phyloP scores from a whole-genome alignment of 2,797 vertebrate species.

The Danio choprae region DNA sequence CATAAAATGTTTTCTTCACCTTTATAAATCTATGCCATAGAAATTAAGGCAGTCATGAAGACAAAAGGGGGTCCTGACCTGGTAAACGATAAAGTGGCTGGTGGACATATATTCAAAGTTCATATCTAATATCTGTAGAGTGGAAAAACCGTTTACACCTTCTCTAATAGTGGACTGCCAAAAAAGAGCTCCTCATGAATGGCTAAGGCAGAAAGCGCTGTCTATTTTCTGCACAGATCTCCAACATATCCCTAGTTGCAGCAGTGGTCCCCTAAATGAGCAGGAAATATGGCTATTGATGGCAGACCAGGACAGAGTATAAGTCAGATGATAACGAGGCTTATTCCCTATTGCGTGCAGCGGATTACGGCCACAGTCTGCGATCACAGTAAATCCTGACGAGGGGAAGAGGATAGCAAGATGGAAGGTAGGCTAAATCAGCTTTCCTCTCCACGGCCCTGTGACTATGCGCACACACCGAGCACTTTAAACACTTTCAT shows the following conservation, averaged over 20 bases:
- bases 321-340: slow-evolving; percentile 51
- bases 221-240: slow-evolving; percentile 34
- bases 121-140: not conserved
- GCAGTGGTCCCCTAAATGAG: slow-evolving; percentile 43
- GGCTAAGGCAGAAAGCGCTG: not conserved
- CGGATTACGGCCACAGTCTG: slow-evolving; percentile 49
- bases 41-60: too few species aligned
- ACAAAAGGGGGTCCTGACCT: too few species aligned
- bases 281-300: slow-evolving; percentile 54
- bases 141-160: not conserved
- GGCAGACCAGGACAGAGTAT: slow-evolving; percentile 36
- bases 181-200: slow-evolving; percentile 15
- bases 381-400: slow-evolving; percentile 57
- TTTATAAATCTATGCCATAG: too few species aligned
- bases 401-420: slow-evolving; percentile 37
- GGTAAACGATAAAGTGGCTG: too few species aligned
- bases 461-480: not conserved
- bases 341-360: slow-evolving; percentile 52
- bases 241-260: slow-evolving; percentile 29
- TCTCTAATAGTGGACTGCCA: not conserved
- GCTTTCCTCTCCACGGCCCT: slow-evolving; percentile 47
- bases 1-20: too few species aligned
- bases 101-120: not conserved
- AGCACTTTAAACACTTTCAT: slow-evolving; percentile 48
- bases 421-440: slow-evolving; percentile 55